phyloP scores from a whole-genome alignment of 2,888 invertebrate species.

The Dynastes grantii region DNA sequence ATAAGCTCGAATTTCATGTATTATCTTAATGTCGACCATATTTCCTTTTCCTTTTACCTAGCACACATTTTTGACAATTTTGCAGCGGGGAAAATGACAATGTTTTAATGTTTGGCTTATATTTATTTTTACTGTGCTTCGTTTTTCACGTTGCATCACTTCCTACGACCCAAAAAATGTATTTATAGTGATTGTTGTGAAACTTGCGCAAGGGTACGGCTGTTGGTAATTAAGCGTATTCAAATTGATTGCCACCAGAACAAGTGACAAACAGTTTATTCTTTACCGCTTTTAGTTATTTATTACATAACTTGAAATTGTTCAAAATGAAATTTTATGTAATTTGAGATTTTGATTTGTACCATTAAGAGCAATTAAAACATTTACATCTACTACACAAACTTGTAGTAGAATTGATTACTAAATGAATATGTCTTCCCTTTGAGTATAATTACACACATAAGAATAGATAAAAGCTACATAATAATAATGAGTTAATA shows the following conservation, averaged over 20 bases:
- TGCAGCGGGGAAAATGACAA: not conserved
- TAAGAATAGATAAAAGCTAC: too few relatives aligned
- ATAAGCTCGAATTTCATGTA: too few relatives aligned
- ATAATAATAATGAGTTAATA: too few relatives aligned
- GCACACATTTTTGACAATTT: conserved; percentile 29
- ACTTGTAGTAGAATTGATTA: too few relatives aligned
- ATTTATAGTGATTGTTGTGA: conserved; percentile 47
- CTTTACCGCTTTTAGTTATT: conserved; percentile 4
- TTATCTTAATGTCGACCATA: not conserved
- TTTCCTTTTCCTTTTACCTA: not conserved
- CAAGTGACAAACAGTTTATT: conserved; percentile 6
- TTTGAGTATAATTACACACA: too few relatives aligned
- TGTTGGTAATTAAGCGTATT: conserved; percentile 34
- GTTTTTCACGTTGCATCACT: conserved; percentile 36
- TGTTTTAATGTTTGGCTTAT: conserved; percentile 25
- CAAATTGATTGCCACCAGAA: conserved; percentile 33
- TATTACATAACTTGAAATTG: conserved; percentile 2
- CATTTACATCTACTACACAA: too few relatives aligned
- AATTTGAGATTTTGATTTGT: too few relatives aligned
- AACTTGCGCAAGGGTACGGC: conserved; percentile 34
- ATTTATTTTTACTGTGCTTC: conserved; percentile 42
- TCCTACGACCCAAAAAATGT: conserved; percentile 44
- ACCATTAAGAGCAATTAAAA: too few relatives aligned
- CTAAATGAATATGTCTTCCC: too few relatives aligned
- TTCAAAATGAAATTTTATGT: not conserved